These are phyloP conservation scores for Chymomyza fuscimana DNA, from an alignment of 2,888 invertebrate species.

Conservation along the genomic window DNA sequence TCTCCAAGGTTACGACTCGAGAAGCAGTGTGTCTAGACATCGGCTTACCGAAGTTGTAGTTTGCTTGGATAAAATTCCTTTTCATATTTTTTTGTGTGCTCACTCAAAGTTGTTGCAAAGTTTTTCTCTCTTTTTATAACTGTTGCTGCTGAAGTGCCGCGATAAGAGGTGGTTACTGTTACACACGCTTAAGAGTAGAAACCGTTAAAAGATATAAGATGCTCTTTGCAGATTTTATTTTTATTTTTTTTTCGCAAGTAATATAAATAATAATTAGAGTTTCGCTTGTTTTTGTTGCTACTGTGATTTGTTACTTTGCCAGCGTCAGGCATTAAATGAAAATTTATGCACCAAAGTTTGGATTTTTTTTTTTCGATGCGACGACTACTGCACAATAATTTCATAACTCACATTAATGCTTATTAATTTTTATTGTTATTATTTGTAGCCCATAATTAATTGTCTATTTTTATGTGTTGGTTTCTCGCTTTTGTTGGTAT, in stretches of 20 bases:
- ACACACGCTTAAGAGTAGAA: background rate
- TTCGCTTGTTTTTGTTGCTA: slow-evolving; percentile 31
- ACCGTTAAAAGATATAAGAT: background rate
- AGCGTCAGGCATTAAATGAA: slow-evolving; percentile 29
- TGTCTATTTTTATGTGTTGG: slow-evolving; percentile 61
- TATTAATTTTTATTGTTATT: slow-evolving; percentile 71
- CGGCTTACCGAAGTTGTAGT: too few species aligned
- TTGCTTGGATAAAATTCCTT: too few species aligned
- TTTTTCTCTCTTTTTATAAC: background rate
- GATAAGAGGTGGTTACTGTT: background rate
- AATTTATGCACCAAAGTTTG: slow-evolving; percentile 65
- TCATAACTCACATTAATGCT: slow-evolving; percentile 70
- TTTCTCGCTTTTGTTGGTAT: slow-evolving; percentile 30
- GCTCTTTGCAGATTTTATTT: background rate
- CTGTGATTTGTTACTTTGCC: slow-evolving; percentile 39
- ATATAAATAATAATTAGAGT: slow-evolving; percentile 59
- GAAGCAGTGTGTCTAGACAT: too few species aligned
- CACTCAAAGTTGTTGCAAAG: too few species aligned
- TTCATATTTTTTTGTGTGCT: too few species aligned
- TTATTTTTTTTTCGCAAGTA: background rate
- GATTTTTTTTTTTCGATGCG: slow-evolving; percentile 2
- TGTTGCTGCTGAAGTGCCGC: background rate
- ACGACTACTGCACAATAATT: slow-evolving; percentile 28
- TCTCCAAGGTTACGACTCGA: too few species aligned
- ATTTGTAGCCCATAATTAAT: slow-evolving; percentile 71